Base-by-base conservation (phyloP, 1,140 invertebrate genomes). In the Oncopeltus fasciatus region DNA sequence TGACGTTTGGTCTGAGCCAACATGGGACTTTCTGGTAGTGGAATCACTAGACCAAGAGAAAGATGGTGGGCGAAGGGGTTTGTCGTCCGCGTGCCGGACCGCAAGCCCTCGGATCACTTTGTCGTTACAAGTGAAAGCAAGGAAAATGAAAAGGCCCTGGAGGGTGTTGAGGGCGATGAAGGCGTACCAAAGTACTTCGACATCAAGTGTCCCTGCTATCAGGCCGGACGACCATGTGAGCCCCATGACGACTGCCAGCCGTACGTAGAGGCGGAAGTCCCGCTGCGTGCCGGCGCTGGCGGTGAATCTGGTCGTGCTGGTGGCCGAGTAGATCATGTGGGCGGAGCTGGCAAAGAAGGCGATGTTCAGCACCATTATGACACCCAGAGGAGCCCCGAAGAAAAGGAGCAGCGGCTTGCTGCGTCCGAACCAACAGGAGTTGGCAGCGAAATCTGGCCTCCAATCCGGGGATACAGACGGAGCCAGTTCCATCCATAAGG, bases 141-240 rank as follows among this genome's bases (percentile, higher is more conserved):
- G 63, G 65, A 81, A 80, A 31, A 82, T 78, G 67, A 81, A 82
- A 11, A 81, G 65, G 1, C 81, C 81, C 68, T 82, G 80, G 11
- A 80, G 71, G 4, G 78, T 76, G 67, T 81, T 82, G 16, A 81
- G 68, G 2, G 75, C 66, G 2, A 81, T 75, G 68, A 81, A 81
- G 5, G 78, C 64, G 65, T 80, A 79, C 70, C 74, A 75, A 8
- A 81, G 67, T 20, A 69, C 68, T 33, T 71, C 68, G 18, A 73
- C 64, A 57, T 78, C 73, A 0, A 77, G 61, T 12, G 72, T 71
- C 9, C 73, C 75, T 0, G 79, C 79, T 1, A 78, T 60, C 8
- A 82, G 68, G 16, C 79, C 79, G 20, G 74, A 61, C 9, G 75
- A 72, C 80, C 80, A 82, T 4, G 77, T 75, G 5, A 81, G 64